phyloP scores from a whole-genome alignment of 2,888 invertebrate species.

The Zhuqinia jingwanae region DNA sequence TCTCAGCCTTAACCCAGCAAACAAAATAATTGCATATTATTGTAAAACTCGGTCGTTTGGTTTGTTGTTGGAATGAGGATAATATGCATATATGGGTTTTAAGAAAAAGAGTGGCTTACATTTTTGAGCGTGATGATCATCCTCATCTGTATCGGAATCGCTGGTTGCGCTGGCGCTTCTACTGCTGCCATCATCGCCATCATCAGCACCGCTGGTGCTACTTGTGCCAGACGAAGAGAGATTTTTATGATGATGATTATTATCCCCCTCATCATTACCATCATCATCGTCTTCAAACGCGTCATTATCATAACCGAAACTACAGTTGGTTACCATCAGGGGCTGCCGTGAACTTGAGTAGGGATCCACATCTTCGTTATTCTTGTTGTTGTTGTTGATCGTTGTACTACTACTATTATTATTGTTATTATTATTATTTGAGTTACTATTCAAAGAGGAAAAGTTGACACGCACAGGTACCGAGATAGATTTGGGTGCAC shows the following conservation, averaged over 20 bases:
- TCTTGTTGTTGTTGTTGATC: not conserved
- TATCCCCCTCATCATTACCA: conserved; percentile 16
- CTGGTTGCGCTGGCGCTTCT: conserved; percentile 35
- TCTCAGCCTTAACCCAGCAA: conserved; percentile 32
- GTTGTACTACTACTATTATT: not conserved
- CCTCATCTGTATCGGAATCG: conserved; percentile 57
- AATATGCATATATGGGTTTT: too few species aligned
- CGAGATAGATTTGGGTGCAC: conserved; percentile 63
- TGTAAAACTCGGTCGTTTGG: conserved; percentile 41
- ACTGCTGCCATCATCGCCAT: conserved; percentile 49
- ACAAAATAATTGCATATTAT: conserved; percentile 15
- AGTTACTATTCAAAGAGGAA: not conserved
- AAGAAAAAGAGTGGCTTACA: conserved; percentile 55
- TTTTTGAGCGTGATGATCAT: conserved; percentile 47
- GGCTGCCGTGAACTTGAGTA: conserved; percentile 12
- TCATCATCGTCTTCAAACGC: conserved; percentile 41
- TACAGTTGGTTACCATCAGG: conserved; percentile 56
- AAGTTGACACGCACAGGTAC: conserved; percentile 61
- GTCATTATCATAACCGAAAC: conserved; percentile 53
- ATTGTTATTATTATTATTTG: too few species aligned
- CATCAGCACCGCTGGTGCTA: conserved; percentile 41
- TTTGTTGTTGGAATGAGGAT: conserved; percentile 9
- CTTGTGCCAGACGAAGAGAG: conserved; percentile 17
- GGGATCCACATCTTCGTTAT: conserved; percentile 12
- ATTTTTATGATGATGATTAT: conserved; percentile 17